Conservation (phyloP, 2,888 invertebrate genomes). For the Chloroclysta siterata region DNA sequence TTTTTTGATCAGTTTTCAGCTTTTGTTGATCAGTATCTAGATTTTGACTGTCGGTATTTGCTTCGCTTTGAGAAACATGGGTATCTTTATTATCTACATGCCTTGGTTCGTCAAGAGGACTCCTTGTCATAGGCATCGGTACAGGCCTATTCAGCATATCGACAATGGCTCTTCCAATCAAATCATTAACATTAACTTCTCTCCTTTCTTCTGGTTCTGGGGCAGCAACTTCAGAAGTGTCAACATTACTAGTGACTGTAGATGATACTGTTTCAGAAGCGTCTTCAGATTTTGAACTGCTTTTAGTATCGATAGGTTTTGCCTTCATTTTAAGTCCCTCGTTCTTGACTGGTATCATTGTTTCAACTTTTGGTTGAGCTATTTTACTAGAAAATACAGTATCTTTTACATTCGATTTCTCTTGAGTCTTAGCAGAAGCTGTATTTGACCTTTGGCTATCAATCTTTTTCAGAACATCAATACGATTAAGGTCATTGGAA, state of each 20-base stretch:
- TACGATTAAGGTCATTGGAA: slow-evolving; percentile 76
- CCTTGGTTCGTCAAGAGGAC: slow-evolving; percentile 52
- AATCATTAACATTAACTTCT: slow-evolving; percentile 68
- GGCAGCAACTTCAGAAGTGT: slow-evolving; percentile 27
- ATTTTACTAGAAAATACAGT: slow-evolving; percentile 63
- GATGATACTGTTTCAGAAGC: slow-evolving; percentile 23
- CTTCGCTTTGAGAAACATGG: slow-evolving; percentile 30
- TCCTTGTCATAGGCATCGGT: slow-evolving; percentile 48
- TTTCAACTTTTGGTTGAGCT: slow-evolving; percentile 40
- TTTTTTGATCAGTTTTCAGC: slow-evolving; percentile 38
- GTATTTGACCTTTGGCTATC: slow-evolving; percentile 68
- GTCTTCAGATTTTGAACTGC: slow-evolving; percentile 21
- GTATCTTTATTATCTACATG: slow-evolving; percentile 34
- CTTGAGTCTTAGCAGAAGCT: slow-evolving; percentile 61
- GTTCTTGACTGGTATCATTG: slow-evolving; percentile 43
- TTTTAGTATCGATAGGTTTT: slow-evolving; percentile 22
- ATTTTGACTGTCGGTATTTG: slow-evolving; percentile 40
- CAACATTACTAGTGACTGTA: slow-evolving; percentile 27
- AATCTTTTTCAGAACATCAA: slow-evolving; percentile 76
- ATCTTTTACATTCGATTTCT: slow-evolving; percentile 64
- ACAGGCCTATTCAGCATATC: slow-evolving; percentile 69
- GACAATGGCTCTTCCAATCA: slow-evolving; percentile 78
- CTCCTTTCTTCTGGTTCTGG: slow-evolving; percentile 49
- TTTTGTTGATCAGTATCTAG: slow-evolving; percentile 37
- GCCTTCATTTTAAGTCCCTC: slow-evolving; percentile 36